Percentiles rank a stretch among this genome's conserved stretches.
phyloP scores from a whole-genome alignment of 2,888 invertebrate genomes.

The Drosophila prolongata region DNA sequence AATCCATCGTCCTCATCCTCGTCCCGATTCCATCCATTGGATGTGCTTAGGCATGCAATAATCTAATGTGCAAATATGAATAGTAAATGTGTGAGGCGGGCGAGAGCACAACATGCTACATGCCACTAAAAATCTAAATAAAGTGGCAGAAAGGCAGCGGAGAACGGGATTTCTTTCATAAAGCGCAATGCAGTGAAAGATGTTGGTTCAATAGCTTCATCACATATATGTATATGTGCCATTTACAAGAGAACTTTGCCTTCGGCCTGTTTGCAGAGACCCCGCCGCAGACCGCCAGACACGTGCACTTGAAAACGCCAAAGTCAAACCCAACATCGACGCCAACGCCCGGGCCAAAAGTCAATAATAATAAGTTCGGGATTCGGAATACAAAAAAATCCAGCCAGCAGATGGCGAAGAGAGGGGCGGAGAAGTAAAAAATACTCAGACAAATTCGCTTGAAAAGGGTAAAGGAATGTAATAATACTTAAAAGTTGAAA shows the following conservation, averaged over 20 bases:
- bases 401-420: constrained; percentile 8
- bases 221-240: constrained; percentile 16
- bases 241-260: constrained; percentile 20
- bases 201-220: constrained; percentile 71
- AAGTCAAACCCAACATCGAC: constrained; percentile 54
- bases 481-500: constrained; percentile 79
- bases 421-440: constrained; percentile 12
- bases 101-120: constrained; percentile 64
- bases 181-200: constrained; percentile 45
- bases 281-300: constrained; percentile 47
- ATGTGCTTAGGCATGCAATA: constrained; percentile 77
- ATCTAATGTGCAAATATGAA: constrained; percentile 80
- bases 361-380: constrained; percentile 72
- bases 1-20: constrained; percentile 5
- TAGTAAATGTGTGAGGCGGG: constrained; percentile 51
- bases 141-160: constrained; percentile 28
- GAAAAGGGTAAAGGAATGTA: constrained; percentile 80
- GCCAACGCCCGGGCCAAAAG: constrained; percentile 56
- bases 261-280: constrained; percentile 23
- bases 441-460: constrained; percentile 76
- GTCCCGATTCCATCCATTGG: constrained; percentile 18
- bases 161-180: constrained; percentile 40
- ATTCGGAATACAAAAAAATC: constrained; percentile 30
- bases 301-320: constrained; percentile 73
- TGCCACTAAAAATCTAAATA: constrained; percentile 65